Percentiles rank a stretch among this genome's conserved stretches.
Evolutionary conservation across 2,797 vertebrate genomes (phyloP).

Genomic region (Mallotus villosus): DNA sequence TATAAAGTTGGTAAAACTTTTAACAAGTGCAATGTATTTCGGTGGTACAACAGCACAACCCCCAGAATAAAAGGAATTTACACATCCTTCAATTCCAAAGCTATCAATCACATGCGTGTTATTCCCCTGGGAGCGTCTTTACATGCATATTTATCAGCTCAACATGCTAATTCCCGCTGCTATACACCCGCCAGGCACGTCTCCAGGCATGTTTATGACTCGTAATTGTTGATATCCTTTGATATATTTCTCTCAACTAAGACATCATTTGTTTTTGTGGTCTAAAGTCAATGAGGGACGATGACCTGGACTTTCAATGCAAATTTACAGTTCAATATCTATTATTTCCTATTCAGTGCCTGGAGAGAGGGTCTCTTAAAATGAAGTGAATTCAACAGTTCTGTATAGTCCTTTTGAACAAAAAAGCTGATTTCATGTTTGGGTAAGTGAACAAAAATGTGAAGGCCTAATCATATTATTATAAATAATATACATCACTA

Average conservation of each 20-base stretch:
- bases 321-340: constrained; percentile 90
- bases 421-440: constrained; percentile 65
- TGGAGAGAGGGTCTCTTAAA: constrained; percentile 54
- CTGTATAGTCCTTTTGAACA: constrained; percentile 53
- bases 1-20: constrained; percentile 99
- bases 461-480: too few species aligned
- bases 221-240: constrained; percentile 99
- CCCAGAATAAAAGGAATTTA: constrained; percentile 96
- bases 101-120: constrained; percentile 99
- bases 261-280: constrained; percentile 99
- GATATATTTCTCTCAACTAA: constrained; percentile 99
- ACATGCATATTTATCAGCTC: constrained; percentile 99
- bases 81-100: constrained; percentile 99
- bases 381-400: constrained; percentile 32
- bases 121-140: constrained; percentile 99
- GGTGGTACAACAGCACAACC: constrained; percentile 90
- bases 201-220: constrained; percentile 99
- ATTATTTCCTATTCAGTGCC: constrained; percentile 62
- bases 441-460: constrained; percentile 61
- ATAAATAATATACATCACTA: constrained; percentile 51
- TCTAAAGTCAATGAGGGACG: constrained; percentile 95
- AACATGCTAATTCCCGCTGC: constrained; percentile 99
- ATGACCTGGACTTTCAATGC: constrained; percentile 91
- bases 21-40: constrained; percentile 97
- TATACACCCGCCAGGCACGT: constrained; percentile 96